Base-by-base conservation (phyloP, 23 tunicate species). In the Phallusia fumigata region DNA sequence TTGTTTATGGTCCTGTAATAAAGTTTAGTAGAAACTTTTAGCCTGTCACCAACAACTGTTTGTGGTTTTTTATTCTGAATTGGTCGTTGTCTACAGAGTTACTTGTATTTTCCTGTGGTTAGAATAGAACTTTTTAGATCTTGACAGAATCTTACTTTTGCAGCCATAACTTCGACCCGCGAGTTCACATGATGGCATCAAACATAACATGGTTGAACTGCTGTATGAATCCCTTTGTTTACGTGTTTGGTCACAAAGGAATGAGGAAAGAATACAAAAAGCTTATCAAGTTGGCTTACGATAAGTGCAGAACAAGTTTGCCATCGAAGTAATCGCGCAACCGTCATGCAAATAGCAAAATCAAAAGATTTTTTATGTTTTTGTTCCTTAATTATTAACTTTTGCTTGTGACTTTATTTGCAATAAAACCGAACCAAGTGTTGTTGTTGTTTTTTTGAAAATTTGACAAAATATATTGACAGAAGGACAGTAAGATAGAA, bases 151-250 rank as follows among this genome's bases (percentile, higher is more conserved):
- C n/a, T n/a, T n/a, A n/a, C n/a, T 58, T 58, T 88, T 76, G 28
- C 88, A 89, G 95, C 30, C 65, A 81, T 15, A 53, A 33, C 31
- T 88, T 93, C 28, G 92, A 89, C 65, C 87, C 92, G 0, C 82
- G 89, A 24, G 0, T 80, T 15, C 92, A 95, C 81, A 95, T 95
- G 99, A 87, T 83, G 30, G 95, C 95, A 31, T 90, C 95, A 75
- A 90, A 90, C 52, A 75, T 95, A 31, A 90, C 99, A 18, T 95
- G 99, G 99, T 52, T 95, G 0, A 95, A 95, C 84, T 86, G 95
- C 47, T 95, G 99, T 47, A 88, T 88, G 34, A 95, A 95, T 77
- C 99, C 99, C 0, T 53, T 90, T 65, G 79, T 95, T 33, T 95
- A 90, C 86, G 91, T 85, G 26, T 33, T 72, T 16, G 36, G 83